Percentiles rank a stretch among this genome's conserved stretches.
phyloP scores from a whole-genome alignment of 2,113 vertebrate genomes.

The Gasterosteus aculeatus region DNA sequence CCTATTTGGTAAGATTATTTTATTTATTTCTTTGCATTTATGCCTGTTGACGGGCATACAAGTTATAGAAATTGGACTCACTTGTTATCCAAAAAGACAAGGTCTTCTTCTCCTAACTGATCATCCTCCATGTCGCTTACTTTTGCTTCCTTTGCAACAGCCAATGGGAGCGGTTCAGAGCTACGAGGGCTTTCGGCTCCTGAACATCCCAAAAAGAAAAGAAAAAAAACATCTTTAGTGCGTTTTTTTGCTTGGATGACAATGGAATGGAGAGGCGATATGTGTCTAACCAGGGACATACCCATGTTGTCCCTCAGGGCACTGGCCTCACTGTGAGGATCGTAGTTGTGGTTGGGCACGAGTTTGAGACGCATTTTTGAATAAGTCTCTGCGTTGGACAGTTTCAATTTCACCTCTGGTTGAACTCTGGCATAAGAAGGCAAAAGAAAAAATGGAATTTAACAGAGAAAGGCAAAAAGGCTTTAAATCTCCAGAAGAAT shows the following conservation, averaged over 20 bases:
- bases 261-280: neutral
- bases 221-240: neutral
- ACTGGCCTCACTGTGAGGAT: constrained; percentile 90
- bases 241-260: neutral
- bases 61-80: constrained; percentile 71
- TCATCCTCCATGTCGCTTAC: constrained; percentile 93
- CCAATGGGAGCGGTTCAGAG: constrained; percentile 85
- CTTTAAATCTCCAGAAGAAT: neutral
- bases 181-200: constrained; percentile 87
- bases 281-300: constrained; percentile 58
- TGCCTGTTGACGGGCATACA: neutral
- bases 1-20: neutral
- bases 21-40: neutral
- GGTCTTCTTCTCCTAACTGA: constrained; percentile 91
- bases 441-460: neutral
- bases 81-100: constrained; percentile 85
- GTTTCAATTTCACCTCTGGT: constrained; percentile 85
- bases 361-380: constrained; percentile 96
- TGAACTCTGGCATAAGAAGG: constrained; percentile 74
- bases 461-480: neutral
- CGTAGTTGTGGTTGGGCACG: constrained; percentile 92
- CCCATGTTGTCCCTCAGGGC: constrained; percentile 96
- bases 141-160: constrained; percentile 96
- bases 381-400: constrained; percentile 92
- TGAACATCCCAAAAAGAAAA: constrained; percentile 51